These are phyloP conservation scores for Drosophila nasuta DNA, from an alignment of 1,140 invertebrate species.

Conservation along the genomic window DNA sequence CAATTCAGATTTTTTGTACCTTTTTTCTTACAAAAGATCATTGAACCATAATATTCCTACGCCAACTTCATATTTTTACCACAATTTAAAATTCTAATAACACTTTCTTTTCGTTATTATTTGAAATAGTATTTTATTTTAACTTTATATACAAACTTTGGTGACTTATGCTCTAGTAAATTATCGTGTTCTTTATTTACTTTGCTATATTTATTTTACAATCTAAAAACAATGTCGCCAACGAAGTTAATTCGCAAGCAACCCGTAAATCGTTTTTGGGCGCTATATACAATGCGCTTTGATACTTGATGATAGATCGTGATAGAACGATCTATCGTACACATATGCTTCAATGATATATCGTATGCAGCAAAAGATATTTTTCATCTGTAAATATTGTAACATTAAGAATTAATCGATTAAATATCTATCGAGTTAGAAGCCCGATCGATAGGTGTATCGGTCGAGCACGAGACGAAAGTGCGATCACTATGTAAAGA, in stretches of 20 bases:
- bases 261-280: slow-evolving; percentile 6
- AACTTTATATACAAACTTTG: slow-evolving; percentile 75
- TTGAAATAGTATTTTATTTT: slow-evolving; percentile 71
- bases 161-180: slow-evolving; percentile 68
- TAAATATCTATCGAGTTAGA: too few relatives aligned
- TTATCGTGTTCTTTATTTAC: slow-evolving; percentile 25
- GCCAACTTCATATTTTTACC: too few relatives aligned
- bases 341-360: slow-evolving; percentile 17
- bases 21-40: too few relatives aligned
- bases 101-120: slow-evolving; percentile 13
- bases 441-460: too few relatives aligned
- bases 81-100: background rate
- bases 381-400: too few relatives aligned
- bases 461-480: too few relatives aligned
- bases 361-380: slow-evolving; percentile 40
- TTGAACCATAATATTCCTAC: too few relatives aligned
- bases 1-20: too few relatives aligned
- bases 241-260: background rate
- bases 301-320: background rate
- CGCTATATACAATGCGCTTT: slow-evolving; percentile 3
- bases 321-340: slow-evolving; percentile 2
- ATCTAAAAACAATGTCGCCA: slow-evolving; percentile 28
- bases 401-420: too few relatives aligned
- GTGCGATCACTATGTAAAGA: too few relatives aligned
- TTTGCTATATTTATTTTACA: slow-evolving; percentile 10